These are phyloP conservation scores for Acropternis orthonyx DNA, from an alignment of 2,797 vertebrate species.

Conservation along the genomic window DNA sequence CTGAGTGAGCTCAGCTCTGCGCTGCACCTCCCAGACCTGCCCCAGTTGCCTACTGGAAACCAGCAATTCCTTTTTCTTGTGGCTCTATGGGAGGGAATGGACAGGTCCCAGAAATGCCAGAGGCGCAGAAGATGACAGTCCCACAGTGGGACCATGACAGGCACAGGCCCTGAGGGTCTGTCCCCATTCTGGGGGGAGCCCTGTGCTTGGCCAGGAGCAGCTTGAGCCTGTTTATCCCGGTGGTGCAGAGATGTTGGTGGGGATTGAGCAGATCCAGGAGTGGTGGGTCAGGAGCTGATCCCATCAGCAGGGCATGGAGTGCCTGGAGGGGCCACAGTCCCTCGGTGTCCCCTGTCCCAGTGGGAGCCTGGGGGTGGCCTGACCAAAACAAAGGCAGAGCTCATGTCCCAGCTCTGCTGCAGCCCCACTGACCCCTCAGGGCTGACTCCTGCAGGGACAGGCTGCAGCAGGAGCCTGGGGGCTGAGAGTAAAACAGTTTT, in stretches of 20 bases:
- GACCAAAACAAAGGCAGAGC: neutral
- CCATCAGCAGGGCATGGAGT: neutral
- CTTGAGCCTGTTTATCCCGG: neutral
- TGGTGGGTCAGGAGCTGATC: neutral
- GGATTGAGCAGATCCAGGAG: neutral
- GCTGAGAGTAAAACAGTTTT: neutral
- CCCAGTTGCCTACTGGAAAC: neutral
- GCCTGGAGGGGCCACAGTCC: neutral
- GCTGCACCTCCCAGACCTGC: neutral
- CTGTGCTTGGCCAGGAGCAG: neutral
- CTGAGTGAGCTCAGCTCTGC: neutral
- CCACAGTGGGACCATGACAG: fast-evolving
- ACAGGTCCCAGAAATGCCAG: neutral
- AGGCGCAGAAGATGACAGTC: neutral
- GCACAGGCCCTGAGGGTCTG: neutral
- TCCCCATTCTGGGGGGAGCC: neutral
- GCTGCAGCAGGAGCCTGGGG: neutral
- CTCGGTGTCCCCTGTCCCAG: neutral
- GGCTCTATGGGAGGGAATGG: neutral
- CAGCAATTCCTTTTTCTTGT: neutral
- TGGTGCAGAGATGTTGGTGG: neutral
- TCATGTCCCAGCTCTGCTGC: neutral
- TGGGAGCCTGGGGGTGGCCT: neutral
- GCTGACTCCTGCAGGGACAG: fast-evolving
- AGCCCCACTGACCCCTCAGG: neutral